phyloP scores from a whole-genome alignment of 1,140 invertebrate genomes.

The Epicauta chinensis region DNA sequence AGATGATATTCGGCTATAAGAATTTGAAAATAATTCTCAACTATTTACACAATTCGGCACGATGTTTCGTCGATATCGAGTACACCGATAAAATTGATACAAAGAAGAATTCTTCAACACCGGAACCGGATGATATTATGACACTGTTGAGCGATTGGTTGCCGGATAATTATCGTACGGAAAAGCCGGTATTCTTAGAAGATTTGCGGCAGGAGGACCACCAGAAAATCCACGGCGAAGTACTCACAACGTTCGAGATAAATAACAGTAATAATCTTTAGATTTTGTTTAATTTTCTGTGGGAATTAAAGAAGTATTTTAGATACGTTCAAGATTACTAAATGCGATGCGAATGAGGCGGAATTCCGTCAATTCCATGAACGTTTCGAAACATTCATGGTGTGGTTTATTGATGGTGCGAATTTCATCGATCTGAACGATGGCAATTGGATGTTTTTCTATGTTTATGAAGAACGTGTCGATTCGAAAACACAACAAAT shows the following conservation, averaged over 20 bases:
- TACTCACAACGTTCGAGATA: constrained; percentile 17
- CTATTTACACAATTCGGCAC: constrained; percentile 74
- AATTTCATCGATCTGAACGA: constrained; percentile 91
- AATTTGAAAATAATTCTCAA: constrained; percentile 73
- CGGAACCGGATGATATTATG: constrained; percentile 78
- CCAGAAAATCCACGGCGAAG: constrained; percentile 27
- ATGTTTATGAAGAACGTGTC: constrained; percentile 79
- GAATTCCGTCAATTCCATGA: constrained; percentile 76
- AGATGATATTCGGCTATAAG: constrained; percentile 90
- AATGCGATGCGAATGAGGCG: constrained; percentile 58
- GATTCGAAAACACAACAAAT: constrained; percentile 50
- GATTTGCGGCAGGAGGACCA: constrained; percentile 59
- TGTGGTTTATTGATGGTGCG: constrained; percentile 94
- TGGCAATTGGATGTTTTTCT: constrained; percentile 85
- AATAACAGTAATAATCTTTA: constrained; percentile 5
- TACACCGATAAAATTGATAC: constrained; percentile 54
- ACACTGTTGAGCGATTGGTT: constrained; percentile 55
- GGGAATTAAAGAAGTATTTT: not conserved
- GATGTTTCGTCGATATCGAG: constrained; percentile 63
- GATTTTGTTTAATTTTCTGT: not conserved
- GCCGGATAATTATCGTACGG: constrained; percentile 52
- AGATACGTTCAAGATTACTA: constrained; percentile 75
- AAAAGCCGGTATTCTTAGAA: constrained; percentile 63
- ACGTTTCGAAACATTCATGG: constrained; percentile 82
- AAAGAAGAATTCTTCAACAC: constrained; percentile 43